Percentiles rank a stretch among this genome's conserved stretches.
These are phyloP conservation scores for Scomberomorus guttatus DNA, from an alignment of 2,797 vertebrate species.

Conservation along the genomic window DNA sequence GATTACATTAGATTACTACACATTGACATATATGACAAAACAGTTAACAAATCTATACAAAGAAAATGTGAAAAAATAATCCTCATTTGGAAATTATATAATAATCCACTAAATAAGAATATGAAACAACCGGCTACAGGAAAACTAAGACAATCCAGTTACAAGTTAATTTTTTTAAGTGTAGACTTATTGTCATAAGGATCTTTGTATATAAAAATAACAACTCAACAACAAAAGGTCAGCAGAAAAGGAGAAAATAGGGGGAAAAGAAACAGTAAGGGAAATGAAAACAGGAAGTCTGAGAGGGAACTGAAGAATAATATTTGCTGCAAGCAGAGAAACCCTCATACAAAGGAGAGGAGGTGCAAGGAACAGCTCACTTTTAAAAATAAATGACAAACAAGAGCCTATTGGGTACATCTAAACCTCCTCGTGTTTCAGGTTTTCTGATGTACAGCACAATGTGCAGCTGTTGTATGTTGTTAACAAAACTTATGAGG, in stretches of 20 bases:
- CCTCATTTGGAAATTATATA: neutral
- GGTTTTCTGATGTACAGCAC: neutral
- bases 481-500: too few relatives aligned
- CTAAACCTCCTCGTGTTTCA: neutral
- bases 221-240: neutral
- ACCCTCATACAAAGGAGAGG: neutral
- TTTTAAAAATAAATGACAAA: too few relatives aligned
- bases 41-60: neutral
- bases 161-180: neutral
- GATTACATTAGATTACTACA: neutral
- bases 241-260: neutral
- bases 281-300: constrained; percentile 46
- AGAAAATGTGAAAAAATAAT: neutral
- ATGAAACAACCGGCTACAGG: too few relatives aligned
- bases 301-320: neutral
- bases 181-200: neutral
- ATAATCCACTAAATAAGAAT: neutral
- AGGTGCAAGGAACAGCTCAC: neutral
- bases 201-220: neutral
- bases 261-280: neutral
- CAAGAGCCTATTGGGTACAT: too few relatives aligned
- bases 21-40: neutral
- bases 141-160: neutral
- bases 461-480: too few relatives aligned
- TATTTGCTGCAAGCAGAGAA: neutral